phyloP scores from a whole-genome alignment of 2,113 vertebrate genomes.

The Oophaga pumilio region DNA sequence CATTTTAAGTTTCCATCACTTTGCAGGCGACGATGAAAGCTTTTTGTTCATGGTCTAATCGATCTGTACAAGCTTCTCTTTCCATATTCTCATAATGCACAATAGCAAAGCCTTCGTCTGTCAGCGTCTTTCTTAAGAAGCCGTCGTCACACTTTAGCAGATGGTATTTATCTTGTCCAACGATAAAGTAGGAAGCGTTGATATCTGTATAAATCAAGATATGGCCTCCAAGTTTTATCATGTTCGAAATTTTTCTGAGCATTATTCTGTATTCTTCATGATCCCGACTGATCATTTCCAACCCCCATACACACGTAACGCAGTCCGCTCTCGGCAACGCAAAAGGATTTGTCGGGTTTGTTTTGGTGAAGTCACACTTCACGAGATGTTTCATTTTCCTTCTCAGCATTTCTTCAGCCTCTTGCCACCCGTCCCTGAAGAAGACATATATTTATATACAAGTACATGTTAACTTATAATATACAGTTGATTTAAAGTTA shows the following conservation, averaged over 20 bases:
- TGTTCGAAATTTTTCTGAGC: neutral
- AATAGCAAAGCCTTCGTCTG: neutral
- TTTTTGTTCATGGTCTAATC: neutral
- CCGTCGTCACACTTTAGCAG: neutral
- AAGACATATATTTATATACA: neutral
- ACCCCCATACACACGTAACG: neutral
- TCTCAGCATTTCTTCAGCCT: conserved; percentile 9
- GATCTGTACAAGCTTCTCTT: neutral
- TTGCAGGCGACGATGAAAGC: neutral
- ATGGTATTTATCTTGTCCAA: neutral
- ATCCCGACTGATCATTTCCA: conserved; percentile 2
- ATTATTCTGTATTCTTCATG: neutral
- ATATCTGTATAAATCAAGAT: neutral
- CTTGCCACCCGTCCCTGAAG: neutral
- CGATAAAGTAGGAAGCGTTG: neutral
- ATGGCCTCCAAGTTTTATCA: neutral
- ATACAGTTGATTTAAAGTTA: no score
- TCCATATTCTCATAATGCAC: neutral
- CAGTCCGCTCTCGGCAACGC: conserved; percentile 14
- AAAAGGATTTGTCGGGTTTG: neutral
- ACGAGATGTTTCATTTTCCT: conserved; percentile 1
- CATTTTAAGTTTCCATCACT: neutral
- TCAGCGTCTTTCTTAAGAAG: neutral
- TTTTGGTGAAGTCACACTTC: conserved; percentile 1
- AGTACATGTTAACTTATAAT: no score